phyloP scores from a whole-genome alignment of 2,797 vertebrate genomes.

The Tokudaia tokunoshimensis region DNA sequence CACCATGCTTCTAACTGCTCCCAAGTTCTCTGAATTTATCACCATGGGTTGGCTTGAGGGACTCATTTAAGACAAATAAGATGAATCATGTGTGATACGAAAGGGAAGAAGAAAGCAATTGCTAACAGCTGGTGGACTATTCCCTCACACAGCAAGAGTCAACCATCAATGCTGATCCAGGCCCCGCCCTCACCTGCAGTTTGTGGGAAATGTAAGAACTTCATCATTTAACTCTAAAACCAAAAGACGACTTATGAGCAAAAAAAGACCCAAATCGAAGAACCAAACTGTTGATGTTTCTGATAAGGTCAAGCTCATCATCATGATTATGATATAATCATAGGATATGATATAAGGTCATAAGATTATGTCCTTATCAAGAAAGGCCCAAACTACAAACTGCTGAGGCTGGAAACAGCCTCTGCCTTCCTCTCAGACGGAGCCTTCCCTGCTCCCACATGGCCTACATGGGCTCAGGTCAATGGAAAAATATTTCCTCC shows the following conservation, averaged over 20 bases:
- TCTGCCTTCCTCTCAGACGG: not conserved
- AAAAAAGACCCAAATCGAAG: not conserved
- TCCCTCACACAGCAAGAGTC: not conserved
- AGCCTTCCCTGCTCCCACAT: not conserved
- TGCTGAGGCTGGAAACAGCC: not conserved
- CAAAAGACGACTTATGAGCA: not conserved
- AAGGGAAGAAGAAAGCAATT: not conserved
- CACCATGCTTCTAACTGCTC: not conserved
- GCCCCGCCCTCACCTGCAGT: fast-evolving
- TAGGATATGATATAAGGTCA: not conserved
- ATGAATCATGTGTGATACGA: not conserved
- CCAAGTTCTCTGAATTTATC: not conserved
- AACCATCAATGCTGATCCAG: not conserved
- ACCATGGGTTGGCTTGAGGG: not conserved
- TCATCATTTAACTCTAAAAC: not conserved
- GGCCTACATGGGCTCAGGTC: not conserved
- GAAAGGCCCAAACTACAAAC: not conserved
- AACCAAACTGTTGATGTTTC: not conserved
- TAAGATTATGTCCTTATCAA: not conserved
- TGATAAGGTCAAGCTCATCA: not conserved
- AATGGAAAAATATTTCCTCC: not conserved
- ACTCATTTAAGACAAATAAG: not conserved
- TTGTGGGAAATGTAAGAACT: not conserved
- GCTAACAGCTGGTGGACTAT: not conserved
- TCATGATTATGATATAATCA: not conserved